phyloP scores from a whole-genome alignment of 2,797 vertebrate genomes.

The Luscinia megarhynchos region DNA sequence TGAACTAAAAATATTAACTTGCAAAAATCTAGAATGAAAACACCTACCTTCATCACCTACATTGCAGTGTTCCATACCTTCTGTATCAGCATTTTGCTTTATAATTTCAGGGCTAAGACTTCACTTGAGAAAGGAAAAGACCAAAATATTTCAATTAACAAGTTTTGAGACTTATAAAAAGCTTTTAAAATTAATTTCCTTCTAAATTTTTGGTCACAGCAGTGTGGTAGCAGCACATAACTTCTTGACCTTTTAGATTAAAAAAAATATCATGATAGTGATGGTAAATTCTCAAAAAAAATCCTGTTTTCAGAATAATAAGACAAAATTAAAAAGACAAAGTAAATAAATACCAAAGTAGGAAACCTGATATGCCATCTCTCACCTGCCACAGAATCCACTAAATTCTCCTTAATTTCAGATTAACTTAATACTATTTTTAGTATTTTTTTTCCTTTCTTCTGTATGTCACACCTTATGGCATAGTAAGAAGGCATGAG shows the following conservation, averaged over 20 bases:
- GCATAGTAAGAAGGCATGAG: neutral
- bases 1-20: neutral
- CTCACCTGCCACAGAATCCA: neutral
- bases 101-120: neutral
- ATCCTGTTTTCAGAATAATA: neutral
- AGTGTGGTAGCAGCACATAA: neutral
- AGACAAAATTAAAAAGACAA: neutral
- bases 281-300: neutral
- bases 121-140: neutral
- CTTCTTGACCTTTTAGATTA: neutral
- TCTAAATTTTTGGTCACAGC: neutral
- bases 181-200: neutral
- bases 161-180: neutral
- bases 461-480: neutral
- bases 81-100: neutral
- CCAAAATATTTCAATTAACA: neutral
- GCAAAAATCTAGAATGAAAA: neutral
- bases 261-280: neutral
- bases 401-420: neutral
- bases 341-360: neutral
- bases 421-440: neutral
- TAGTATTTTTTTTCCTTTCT: neutral
- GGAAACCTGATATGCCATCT: accelerated
- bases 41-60: neutral
- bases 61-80: neutral